Conservation (phyloP, 1,140 invertebrate genomes). For the Marisa cornuarietis region DNA sequence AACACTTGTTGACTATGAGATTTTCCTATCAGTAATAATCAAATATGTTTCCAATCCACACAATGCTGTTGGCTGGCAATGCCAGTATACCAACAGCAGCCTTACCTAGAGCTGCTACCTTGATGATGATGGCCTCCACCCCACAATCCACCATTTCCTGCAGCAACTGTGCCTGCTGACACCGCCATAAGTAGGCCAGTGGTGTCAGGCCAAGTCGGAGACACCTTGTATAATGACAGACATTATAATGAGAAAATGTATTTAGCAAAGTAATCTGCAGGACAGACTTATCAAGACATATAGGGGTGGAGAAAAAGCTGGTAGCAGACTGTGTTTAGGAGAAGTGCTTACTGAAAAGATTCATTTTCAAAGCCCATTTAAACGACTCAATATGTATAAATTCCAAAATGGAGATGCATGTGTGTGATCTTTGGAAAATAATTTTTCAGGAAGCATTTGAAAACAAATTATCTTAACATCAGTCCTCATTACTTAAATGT, state of each 20-base stretch:
- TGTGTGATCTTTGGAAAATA: no score
- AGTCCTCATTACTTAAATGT: no score
- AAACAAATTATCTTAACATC: no score
- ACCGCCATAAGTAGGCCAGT: conserved; percentile 84
- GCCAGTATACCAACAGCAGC: background rate
- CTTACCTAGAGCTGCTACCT: conserved; percentile 89
- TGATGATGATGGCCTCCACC: conserved; percentile 94
- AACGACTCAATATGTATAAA: no score
- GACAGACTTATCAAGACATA: background rate
- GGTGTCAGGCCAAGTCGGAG: conserved; percentile 86
- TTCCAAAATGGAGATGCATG: no score
- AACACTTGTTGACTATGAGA: no score
- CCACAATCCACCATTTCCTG: conserved; percentile 96
- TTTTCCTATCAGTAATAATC: background rate
- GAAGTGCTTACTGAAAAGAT: background rate
- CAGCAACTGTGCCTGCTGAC: conserved; percentile 93
- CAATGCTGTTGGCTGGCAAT: background rate
- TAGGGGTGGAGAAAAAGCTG: background rate
- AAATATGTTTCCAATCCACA: background rate
- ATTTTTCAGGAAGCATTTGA: no score
- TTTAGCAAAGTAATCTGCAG: background rate
- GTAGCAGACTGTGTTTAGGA: no score
- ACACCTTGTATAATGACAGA: conserved; percentile 75
- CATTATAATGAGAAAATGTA: conserved; percentile 33
- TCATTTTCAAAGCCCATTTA: background rate